A percentile compares a stretch with the other conserved stretches of the same genome.
These are phyloP conservation scores for Rhinopomastus cyanomelas DNA, from an alignment of 2,113 vertebrate species.

Conservation along the genomic window DNA sequence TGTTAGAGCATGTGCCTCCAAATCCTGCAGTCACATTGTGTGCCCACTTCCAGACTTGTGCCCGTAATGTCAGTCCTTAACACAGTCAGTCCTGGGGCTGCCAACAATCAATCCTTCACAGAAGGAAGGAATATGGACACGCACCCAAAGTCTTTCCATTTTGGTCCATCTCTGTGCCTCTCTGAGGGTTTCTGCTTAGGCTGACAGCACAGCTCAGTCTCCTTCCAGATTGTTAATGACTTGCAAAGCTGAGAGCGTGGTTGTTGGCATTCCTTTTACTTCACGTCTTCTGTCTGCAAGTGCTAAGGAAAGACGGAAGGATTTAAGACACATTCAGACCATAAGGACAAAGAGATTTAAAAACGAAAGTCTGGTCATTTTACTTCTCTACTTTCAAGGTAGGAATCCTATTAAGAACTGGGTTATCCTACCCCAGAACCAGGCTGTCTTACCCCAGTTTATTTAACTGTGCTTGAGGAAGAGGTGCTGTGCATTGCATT, in stretches of 20 bases:
- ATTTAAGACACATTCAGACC: neutral
- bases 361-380: neutral
- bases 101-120: neutral
- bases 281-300: neutral
- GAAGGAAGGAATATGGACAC: neutral
- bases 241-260: neutral
- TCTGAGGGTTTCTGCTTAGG: neutral
- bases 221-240: neutral
- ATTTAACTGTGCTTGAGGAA: neutral
- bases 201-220: neutral
- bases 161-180: neutral
- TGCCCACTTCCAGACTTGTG: neutral
- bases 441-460: neutral
- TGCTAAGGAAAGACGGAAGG: neutral
- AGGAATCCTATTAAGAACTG: neutral
- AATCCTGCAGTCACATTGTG: neutral
- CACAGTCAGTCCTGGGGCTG: neutral
- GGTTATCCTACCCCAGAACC: neutral
- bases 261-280: conserved; percentile 20
- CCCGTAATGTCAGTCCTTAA: neutral
- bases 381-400: neutral
- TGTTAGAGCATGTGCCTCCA: neutral
- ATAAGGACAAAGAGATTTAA: neutral
- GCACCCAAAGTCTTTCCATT: neutral
- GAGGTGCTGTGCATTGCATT: neutral